Evolutionary conservation across 1,140 invertebrate species (phyloP).

Genomic region (Odontomachus brunneus): DNA sequence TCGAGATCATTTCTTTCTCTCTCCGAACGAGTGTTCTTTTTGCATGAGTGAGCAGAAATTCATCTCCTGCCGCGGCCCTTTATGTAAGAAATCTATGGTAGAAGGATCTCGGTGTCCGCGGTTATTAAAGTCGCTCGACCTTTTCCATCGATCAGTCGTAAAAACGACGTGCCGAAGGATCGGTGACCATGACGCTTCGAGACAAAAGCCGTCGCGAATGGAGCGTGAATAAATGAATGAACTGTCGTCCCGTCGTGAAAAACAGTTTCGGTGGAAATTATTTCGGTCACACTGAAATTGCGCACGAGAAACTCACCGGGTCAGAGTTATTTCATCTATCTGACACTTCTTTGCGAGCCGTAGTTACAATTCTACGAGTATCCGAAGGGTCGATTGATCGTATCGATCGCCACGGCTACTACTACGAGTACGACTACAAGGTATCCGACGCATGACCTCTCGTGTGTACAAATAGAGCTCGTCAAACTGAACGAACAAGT

Average conservation of each 20-base stretch:
- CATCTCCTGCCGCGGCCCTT: slow-evolving; percentile 9
- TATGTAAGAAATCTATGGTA: slow-evolving; percentile 22
- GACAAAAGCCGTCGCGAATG: slow-evolving; percentile 57
- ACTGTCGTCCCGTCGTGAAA: slow-evolving; percentile 46
- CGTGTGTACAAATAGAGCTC: too few species aligned
- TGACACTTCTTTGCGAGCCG: neutral
- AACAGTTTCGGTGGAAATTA: slow-evolving; percentile 42
- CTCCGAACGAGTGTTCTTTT: slow-evolving; percentile 15
- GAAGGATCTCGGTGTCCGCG: slow-evolving; percentile 12
- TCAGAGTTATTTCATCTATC: slow-evolving; percentile 6
- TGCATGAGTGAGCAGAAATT: slow-evolving; percentile 37
- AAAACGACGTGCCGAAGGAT: slow-evolving; percentile 43
- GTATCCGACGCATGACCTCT: too few species aligned
- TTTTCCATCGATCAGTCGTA: slow-evolving; percentile 52
- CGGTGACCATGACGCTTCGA: slow-evolving; percentile 17
- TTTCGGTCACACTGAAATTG: slow-evolving; percentile 46
- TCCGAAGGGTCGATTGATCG: slow-evolving; percentile 24
- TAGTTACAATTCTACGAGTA: slow-evolving; percentile 20
- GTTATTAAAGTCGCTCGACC: slow-evolving; percentile 47
- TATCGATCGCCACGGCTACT: slow-evolving; percentile 13
- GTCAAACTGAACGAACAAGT: too few species aligned
- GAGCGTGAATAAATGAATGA: slow-evolving; percentile 51
- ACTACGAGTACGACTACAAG: too few species aligned
- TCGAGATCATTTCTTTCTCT: slow-evolving; percentile 26
- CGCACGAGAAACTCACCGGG: slow-evolving; percentile 20